Base-by-base conservation (phyloP, 2,888 invertebrate species). In the Orthosia incerta region DNA sequence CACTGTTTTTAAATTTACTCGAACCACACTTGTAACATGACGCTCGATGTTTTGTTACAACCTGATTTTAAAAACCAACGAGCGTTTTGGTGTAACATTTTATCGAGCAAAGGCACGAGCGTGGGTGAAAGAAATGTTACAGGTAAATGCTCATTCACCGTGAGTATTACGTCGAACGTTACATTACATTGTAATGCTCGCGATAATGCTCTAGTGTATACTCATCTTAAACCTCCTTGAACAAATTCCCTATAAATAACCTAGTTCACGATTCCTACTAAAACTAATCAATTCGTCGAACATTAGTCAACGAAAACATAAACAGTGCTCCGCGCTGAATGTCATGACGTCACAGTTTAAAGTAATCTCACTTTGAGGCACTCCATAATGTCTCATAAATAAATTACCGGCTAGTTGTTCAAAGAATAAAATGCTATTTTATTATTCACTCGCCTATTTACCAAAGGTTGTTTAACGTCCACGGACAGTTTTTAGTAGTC, bases 301-400 rank as follows among this genome's bases (percentile, higher is more conserved):
- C 46, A 23, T 53, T 59, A 20, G 3, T 56, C 59, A 67, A 67
- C 39, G 51, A 20, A 57, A 66, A 66, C 20, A 64, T 71, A 57
- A 69, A 62, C 51, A 56, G 13, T 46, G 31, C 31, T 71, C 46
- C 70, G 71, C 68, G 62, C 11, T 63, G 20, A 63, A 63, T 20
- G 18, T 20, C 68, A 26, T 66, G 68, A 71, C 62, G 62, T 63
- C 74, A 69, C 61, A 60, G 62, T 74, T 74, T 69, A 56, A 78
- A 66, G 81, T 81, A 86, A 83, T 79, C 67, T 61, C 59, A 61
- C 69, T 81, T 69, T 57, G 74, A 81, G 69, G 68, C 60, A 70
- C 51, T 80, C 65, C 60, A 74, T 83, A 81, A 81, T 81, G 75
- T 74, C 73, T 87, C 86, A 83, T 85, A 80, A 88, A 88, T 88